phyloP scores from a whole-genome alignment of 1,140 invertebrate genomes.

The Dreissena polymorpha region DNA sequence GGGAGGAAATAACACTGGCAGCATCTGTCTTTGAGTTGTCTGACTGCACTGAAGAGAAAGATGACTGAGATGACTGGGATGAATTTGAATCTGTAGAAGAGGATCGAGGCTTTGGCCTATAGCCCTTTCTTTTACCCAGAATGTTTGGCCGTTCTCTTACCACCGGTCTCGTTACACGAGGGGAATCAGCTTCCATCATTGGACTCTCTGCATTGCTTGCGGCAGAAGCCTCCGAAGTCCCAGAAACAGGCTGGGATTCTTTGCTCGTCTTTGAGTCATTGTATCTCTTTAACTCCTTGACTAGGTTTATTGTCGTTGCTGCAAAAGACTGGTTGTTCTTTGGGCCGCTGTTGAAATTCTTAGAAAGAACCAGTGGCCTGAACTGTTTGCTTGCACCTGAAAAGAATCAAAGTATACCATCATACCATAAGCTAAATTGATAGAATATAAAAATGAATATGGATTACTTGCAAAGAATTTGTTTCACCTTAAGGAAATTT shows the following conservation, averaged over 20 bases:
- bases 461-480: too few species aligned
- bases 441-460: too few species aligned
- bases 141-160: slow-evolving; percentile 75
- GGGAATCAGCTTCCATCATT: slow-evolving; percentile 27
- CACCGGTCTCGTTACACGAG: slow-evolving; percentile 27
- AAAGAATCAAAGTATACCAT: not conserved
- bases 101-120: slow-evolving; percentile 81
- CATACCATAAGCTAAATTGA: too few species aligned
- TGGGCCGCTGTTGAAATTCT: slow-evolving; percentile 77
- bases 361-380: slow-evolving; percentile 79
- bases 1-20: not conserved
- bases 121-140: slow-evolving; percentile 70
- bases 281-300: slow-evolving; percentile 80
- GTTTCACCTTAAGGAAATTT: too few species aligned
- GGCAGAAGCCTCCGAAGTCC: not conserved
- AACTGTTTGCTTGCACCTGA: slow-evolving; percentile 75
- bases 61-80: slow-evolving; percentile 22
- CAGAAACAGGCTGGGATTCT: not conserved
- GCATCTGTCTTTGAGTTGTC: not conserved
- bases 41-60: not conserved
- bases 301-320: slow-evolving; percentile 77
- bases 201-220: not conserved
- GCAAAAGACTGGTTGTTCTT: slow-evolving; percentile 67
- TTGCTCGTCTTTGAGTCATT: slow-evolving; percentile 53
- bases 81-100: slow-evolving; percentile 52